A percentile compares a stretch with the other conserved stretches of the same genome.
These are phyloP conservation scores for Pinctada fucata DNA, from an alignment of 2,888 invertebrate genomes.

Conservation along the genomic window DNA sequence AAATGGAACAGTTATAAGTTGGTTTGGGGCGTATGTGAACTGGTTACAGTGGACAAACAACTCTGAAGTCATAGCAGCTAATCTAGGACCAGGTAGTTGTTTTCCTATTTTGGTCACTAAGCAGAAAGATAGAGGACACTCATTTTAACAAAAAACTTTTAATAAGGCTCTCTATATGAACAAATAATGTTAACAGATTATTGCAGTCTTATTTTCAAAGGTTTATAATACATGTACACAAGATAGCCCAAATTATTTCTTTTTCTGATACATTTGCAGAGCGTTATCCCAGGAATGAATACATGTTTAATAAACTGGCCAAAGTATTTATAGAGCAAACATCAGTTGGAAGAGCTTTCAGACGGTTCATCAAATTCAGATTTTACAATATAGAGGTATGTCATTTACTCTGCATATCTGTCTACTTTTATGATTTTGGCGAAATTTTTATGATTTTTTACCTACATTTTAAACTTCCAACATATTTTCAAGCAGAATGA, in stretches of 20 bases:
- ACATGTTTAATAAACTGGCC: slow-evolving; percentile 41
- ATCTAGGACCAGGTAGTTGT: neutral
- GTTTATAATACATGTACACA: no score
- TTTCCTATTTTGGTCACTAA: neutral
- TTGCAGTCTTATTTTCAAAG: no score
- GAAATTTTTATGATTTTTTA: no score
- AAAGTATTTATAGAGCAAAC: slow-evolving; percentile 46
- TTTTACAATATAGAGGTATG: neutral
- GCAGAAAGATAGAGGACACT: no score
- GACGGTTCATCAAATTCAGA: slow-evolving; percentile 53
- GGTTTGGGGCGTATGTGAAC: slow-evolving; percentile 58
- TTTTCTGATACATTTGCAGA: slow-evolving; percentile 28
- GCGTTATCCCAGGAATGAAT: slow-evolving; percentile 44
- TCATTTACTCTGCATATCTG: no score
- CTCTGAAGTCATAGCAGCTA: slow-evolving; percentile 1
- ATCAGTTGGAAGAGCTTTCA: slow-evolving; percentile 52
- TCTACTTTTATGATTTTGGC: no score
- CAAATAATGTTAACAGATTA: no score
- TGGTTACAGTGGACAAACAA: slow-evolving; percentile 46
- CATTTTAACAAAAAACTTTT: no score
- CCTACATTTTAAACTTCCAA: no score
- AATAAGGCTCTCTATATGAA: no score
- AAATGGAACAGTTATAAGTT: slow-evolving; percentile 61
- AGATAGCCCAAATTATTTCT: no score
- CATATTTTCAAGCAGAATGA: no score